Evolutionary conservation across 2,797 vertebrate genomes (phyloP).

Genomic region (Myotis findleyi): DNA sequence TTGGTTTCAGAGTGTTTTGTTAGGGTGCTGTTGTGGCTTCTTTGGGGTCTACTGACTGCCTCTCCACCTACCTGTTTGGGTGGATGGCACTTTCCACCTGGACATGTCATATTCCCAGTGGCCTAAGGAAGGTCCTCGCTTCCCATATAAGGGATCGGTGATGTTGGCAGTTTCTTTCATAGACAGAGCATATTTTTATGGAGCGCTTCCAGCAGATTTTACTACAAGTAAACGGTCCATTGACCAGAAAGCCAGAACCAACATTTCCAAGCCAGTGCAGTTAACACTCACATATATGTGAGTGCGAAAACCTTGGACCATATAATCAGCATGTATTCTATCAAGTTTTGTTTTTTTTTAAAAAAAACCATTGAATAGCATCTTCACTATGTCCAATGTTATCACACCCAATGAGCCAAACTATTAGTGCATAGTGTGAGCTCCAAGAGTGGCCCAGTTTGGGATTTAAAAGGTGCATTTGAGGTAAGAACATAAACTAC

Average conservation of each 20-base stretch:
- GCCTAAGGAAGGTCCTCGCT: not conserved
- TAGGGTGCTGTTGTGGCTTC: not conserved
- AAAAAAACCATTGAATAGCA: not conserved
- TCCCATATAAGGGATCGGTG: not conserved
- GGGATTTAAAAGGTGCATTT: slow-evolving; percentile 65
- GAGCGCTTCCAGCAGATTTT: slow-evolving; percentile 55
- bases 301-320: not conserved
- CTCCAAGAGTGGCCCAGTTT: slow-evolving; percentile 60
- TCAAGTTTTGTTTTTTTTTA: not conserved
- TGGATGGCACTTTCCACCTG: not conserved
- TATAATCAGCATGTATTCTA: slow-evolving; percentile 19
- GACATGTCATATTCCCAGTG: not conserved
- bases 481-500: slow-evolving; percentile 65
- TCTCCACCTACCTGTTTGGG: not conserved
- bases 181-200: slow-evolving; percentile 37
- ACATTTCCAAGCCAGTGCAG: slow-evolving; percentile 67
- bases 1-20: not conserved
- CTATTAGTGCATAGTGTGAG: slow-evolving; percentile 10
- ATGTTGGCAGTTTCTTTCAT: slow-evolving; percentile 24
- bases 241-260: slow-evolving; percentile 66
- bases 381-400: slow-evolving; percentile 61
- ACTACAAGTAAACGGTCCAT: slow-evolving; percentile 60
- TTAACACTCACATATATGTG: slow-evolving; percentile 70
- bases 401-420: slow-evolving; percentile 63
- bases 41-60: not conserved